Evolutionary conservation across 2,113 vertebrate species (phyloP).

Genomic region (Pristiophorus japonicus): DNA sequence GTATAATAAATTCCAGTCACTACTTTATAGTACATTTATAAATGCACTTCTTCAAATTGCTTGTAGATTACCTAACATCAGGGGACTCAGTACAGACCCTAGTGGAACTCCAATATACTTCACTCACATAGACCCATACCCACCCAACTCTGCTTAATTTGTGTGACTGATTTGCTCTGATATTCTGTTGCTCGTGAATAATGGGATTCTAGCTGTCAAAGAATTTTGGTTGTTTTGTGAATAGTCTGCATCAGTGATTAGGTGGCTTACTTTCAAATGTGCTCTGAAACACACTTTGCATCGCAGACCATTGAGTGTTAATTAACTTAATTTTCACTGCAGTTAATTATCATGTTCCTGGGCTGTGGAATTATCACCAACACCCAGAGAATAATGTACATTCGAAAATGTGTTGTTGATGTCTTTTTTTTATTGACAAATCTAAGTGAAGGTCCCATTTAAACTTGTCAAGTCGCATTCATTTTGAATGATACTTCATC

Average conservation of each 20-base stretch:
- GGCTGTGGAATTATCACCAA: neutral
- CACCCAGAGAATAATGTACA: conserved; percentile 5
- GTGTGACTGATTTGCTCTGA: neutral
- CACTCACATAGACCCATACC: neutral
- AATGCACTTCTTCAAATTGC: neutral
- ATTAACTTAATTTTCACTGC: conserved; percentile 32
- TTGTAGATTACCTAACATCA: conserved; percentile 1
- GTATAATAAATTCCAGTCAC: neutral
- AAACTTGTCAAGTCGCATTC: neutral
- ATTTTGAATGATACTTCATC: neutral
- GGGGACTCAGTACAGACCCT: neutral
- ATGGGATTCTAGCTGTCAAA: neutral
- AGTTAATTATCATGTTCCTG: conserved; percentile 35
- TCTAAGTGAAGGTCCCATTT: neutral
- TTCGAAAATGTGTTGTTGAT: conserved; percentile 7
- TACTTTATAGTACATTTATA: neutral
- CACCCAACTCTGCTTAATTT: neutral
- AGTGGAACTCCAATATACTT: neutral
- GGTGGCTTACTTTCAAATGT: neutral
- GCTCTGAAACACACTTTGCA: conserved; percentile 2
- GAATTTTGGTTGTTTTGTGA: neutral
- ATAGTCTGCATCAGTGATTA: neutral
- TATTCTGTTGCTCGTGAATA: neutral
- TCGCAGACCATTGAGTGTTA: neutral
- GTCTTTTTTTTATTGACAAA: neutral